Evolutionary conservation across 2,888 invertebrate species (phyloP), one percentile per base, ranked within the genome.

Genomic region (Rhamnusium bicolor): DNA sequence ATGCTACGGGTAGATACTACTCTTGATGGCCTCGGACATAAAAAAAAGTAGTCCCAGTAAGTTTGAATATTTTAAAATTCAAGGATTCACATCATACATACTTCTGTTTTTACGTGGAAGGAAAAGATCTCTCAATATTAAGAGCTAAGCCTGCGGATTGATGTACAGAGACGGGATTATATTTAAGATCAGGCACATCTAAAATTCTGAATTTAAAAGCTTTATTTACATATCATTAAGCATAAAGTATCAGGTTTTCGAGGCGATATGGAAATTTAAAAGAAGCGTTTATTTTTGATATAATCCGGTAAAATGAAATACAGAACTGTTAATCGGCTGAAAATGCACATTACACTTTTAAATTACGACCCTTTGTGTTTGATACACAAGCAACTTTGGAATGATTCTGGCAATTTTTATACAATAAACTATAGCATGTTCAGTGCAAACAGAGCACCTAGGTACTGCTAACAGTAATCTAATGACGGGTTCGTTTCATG

Each of bases 181-280:
- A n/a, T 71, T 67, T 71, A 56, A 61, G 66, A 66, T 73, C 68
- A 62, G 51, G 60, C 58, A 68, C 71, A 66, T 71, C 40, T 71
- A 51, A 71, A 68, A 66, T 70, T 63, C 61, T 27, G 71, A 71
- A 74, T 71, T 62, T 74, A 63, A 74, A 74, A 71, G 71, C 69
- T 71, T 69, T 74, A 74, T 74, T 74, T 74, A 72, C 74, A 74
- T 74, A 74, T 70, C 71, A 74, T 74, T 74, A 74, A 72, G 63
- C 40, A 53, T 19, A 53, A 53, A 24, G 21, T 10, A 51, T 51
- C 18, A 8, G 24, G 24, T 54, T 54, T 54, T 24, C 24, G 54
- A 54, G 24, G 24, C 1, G 54, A 54, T 24, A 24, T 24, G n/a
- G 24, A 24, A 54, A 54, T 54, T 54, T 24, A 21, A 53, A 40